Percentiles rank a stretch among this genome's conserved stretches.
Evolutionary conservation across 2,797 vertebrate species (phyloP).

Genomic region (Microctenopoma stevenorrisi): DNA sequence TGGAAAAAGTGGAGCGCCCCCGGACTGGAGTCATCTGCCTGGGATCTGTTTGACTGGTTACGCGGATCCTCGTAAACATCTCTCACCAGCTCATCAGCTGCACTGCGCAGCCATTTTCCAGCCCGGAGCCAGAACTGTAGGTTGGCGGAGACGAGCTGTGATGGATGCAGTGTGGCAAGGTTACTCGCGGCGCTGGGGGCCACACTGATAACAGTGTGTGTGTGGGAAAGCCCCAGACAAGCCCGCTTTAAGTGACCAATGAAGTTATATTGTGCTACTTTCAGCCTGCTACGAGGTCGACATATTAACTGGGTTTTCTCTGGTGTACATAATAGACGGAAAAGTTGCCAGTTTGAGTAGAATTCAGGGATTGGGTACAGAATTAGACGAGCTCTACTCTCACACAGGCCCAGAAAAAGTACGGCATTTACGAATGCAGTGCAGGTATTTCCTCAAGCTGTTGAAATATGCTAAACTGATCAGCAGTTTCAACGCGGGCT

Average conservation of each 20-base stretch:
- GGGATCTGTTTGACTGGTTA: conserved; percentile 75
- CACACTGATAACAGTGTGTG: conserved; percentile 53
- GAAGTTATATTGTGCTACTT: not conserved
- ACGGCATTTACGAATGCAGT: not conserved
- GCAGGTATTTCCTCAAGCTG: conserved; percentile 20
- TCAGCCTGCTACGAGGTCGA: no score
- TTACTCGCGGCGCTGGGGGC: conserved; percentile 55
- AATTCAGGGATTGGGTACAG: not conserved
- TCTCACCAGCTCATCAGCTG: conserved; percentile 85
- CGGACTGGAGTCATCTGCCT: conserved; percentile 74
- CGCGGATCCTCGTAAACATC: conserved; percentile 85
- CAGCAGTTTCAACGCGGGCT: conserved; percentile 18
- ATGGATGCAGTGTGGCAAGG: conserved; percentile 80
- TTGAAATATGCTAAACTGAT: conserved; percentile 7
- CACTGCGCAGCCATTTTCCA: conserved; percentile 47
- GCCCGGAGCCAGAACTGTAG: conserved; percentile 47
- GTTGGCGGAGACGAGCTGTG: conserved; percentile 74
- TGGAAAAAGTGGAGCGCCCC: conserved; percentile 46
- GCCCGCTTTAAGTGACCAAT: not conserved
- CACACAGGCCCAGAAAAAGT: conserved; percentile 3
- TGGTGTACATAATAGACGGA: conserved; percentile 17
- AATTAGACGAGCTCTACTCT: conserved; percentile 18
- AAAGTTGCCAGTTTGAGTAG: conserved; percentile 49
- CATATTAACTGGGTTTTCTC: no score
- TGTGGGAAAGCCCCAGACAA: not conserved